Evolutionary conservation across 2,888 invertebrate species (phyloP), one percentile per base, ranked within the genome.

Genomic region (Pediacus dermestoides): DNA sequence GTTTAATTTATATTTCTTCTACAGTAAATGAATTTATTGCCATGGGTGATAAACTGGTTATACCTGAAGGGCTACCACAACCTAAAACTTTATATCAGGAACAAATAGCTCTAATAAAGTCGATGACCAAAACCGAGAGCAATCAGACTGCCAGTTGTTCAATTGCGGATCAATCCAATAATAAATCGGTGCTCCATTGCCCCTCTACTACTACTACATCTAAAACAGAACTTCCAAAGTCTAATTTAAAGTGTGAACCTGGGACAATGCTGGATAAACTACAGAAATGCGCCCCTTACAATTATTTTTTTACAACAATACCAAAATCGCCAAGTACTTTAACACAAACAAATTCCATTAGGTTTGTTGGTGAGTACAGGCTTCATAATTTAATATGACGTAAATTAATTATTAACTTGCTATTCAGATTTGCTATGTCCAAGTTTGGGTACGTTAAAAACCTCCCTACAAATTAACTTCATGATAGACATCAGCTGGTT

Each of bases 401-500:
- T 23, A 16, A 3, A 4, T 34, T n/a, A 21, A 10, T 30, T 15
- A 22, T 18, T 18, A 18, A 4, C 4, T 6, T 18, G 4, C 4
- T 18, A 6, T 68, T 10, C 72, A 77, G 89, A 90, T 69, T 74
- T 90, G n/a, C 67, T 90, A 2, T 88, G 89, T 56, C 73, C 74
- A 4, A 86, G 86, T 59, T 70, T 90, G 2, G 90, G 90, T 0
- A 78, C 80, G 39, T 68, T 91, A 3, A 81, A 81, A 49, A 75
- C 77, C 26, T 83, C 84, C 0, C 68, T 88, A n/a, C 90, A 95
- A 70, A 85, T 95, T 14, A 95, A 91, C 67, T 95, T 90, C 58
- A 89, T 94, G 87, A 85, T 93, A 22, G 92, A 95, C 55, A 74
- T 89, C 6, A 85, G 84, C 1, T 96, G 93, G 92, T 66, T 95